Evolutionary conservation across 2,797 vertebrate genomes (phyloP).

Genomic region (Petrocephalus schoutedeni): DNA sequence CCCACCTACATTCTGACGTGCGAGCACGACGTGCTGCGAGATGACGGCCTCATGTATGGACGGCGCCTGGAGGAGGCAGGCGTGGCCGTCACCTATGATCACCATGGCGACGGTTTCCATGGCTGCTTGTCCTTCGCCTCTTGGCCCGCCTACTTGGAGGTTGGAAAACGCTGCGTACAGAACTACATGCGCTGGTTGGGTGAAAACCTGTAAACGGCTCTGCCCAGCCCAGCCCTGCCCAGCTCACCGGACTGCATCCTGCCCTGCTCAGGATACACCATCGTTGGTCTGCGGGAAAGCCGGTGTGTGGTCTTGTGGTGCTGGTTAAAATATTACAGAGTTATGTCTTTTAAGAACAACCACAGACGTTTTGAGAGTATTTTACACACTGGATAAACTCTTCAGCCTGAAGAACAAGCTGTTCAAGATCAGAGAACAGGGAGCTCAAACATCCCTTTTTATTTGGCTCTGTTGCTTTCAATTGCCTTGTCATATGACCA

Average conservation of each 20-base stretch:
- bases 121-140: constrained; percentile 84
- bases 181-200: constrained; percentile 83
- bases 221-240: background rate
- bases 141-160: constrained; percentile 71
- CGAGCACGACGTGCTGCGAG: constrained; percentile 86
- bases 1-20: constrained; percentile 87
- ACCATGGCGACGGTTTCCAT: constrained; percentile 87
- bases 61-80: constrained; percentile 72
- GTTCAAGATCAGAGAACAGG: background rate
- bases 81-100: constrained; percentile 77
- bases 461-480: background rate
- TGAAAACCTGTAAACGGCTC: constrained; percentile 71
- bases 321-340: background rate
- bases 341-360: background rate
- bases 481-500: background rate
- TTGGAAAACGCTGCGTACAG: constrained; percentile 71
- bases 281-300: background rate
- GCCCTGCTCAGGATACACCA: background rate
- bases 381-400: background rate
- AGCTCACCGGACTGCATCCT: background rate
- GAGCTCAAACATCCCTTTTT: background rate
- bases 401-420: background rate
- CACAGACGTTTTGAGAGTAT: background rate
- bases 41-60: constrained; percentile 88
- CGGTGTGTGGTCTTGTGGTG: background rate